Evolutionary conservation across 2,888 invertebrate species (phyloP).

Genomic region (Dasypolia templi): DNA sequence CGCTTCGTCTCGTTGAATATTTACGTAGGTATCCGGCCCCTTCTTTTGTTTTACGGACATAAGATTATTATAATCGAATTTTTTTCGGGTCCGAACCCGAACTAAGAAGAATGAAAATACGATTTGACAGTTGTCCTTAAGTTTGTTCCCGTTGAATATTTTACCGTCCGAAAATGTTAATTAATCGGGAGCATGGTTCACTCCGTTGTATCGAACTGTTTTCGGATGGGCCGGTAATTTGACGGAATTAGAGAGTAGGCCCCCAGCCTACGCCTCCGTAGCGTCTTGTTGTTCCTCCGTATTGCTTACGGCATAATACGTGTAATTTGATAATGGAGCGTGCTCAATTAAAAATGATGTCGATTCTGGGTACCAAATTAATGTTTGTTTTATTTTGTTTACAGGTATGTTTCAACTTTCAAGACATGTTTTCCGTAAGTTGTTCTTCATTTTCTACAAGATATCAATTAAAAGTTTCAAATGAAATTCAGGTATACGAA

Average conservation of each 20-base stretch:
- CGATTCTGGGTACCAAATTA: conserved; percentile 59
- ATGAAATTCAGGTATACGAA: neutral
- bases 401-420: conserved; percentile 46
- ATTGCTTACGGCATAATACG: conserved; percentile 43
- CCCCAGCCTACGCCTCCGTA: conserved; percentile 25
- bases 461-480: neutral
- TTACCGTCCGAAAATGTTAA: too few species aligned
- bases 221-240: too few species aligned
- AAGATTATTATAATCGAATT: too few species aligned
- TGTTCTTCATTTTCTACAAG: neutral
- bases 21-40: conserved; percentile 65
- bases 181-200: too few species aligned
- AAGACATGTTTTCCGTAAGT: conserved; percentile 37
- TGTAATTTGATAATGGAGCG: conserved; percentile 25
- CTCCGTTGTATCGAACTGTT: too few species aligned
- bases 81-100: too few species aligned
- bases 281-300: conserved; percentile 28
- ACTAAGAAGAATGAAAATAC: too few species aligned
- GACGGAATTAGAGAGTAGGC: too few species aligned
- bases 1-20: conserved; percentile 68
- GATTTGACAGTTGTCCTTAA: too few species aligned
- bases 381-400: conserved; percentile 67
- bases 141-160: too few species aligned
- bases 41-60: conserved; percentile 39
- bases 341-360: conserved; percentile 43